Evolutionary conservation across 2,888 invertebrate genomes (phyloP).

Genomic region (Synergus itoensis): DNA sequence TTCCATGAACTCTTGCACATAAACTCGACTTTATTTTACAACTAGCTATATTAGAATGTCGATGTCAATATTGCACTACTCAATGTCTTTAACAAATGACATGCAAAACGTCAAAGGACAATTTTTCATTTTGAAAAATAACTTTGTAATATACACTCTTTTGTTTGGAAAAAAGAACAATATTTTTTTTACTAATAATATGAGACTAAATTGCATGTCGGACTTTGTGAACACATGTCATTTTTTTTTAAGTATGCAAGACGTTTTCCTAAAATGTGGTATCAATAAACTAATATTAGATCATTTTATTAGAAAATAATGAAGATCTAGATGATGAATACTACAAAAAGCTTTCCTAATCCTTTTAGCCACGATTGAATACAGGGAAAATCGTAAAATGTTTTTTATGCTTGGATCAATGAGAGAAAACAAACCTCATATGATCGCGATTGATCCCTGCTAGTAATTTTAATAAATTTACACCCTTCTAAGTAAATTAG

Average conservation of each 20-base stretch:
- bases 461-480: not conserved
- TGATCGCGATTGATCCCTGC: not conserved
- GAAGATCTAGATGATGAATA: not conserved
- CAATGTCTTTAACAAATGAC: constrained; percentile 5
- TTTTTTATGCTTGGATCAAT: not conserved
- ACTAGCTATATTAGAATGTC: constrained; percentile 17
- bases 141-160: not conserved
- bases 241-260: not conserved
- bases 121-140: not conserved
- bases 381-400: not conserved
- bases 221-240: too few relatives aligned
- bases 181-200: not conserved
- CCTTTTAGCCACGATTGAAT: not conserved
- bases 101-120: not conserved
- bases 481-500: constrained; percentile 1
- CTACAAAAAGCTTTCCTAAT: not conserved
- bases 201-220: too few relatives aligned
- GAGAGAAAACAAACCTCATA: not conserved
- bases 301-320: not conserved
- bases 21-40: constrained; percentile 27
- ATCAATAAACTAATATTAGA: not conserved
- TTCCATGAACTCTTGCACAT: constrained; percentile 29
- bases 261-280: not conserved
- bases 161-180: not conserved
- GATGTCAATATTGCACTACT: not conserved